Percentiles rank a stretch among this genome's conserved stretches.
These are phyloP conservation scores for Eilema depressum DNA, from an alignment of 2,888 invertebrate genomes.

Conservation along the genomic window DNA sequence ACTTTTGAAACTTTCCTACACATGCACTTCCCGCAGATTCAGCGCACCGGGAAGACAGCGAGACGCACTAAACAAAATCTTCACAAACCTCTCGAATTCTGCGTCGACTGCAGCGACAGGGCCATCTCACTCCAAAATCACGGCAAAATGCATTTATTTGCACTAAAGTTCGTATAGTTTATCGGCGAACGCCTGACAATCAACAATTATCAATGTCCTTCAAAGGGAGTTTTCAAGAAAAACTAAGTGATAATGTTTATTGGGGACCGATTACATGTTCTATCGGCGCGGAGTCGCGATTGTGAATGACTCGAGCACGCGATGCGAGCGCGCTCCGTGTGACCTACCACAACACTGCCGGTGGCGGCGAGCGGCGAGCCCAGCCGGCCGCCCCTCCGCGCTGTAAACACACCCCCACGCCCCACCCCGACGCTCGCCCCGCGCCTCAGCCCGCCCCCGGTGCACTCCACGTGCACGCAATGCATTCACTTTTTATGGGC, in stretches of 20 bases:
- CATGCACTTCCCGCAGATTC: slow-evolving; percentile 69
- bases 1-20: slow-evolving; percentile 80
- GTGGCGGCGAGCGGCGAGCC: slow-evolving; percentile 61
- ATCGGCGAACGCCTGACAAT: slow-evolving; percentile 38
- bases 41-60: slow-evolving; percentile 53
- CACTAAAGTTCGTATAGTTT: slow-evolving; percentile 65
- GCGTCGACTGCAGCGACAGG: slow-evolving; percentile 87
- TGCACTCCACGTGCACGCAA: slow-evolving; percentile 84
- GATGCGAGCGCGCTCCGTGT: slow-evolving; percentile 75
- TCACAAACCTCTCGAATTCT: slow-evolving; percentile 85
- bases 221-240: slow-evolving; percentile 29
- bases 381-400: slow-evolving; percentile 75
- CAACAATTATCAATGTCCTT: slow-evolving; percentile 35
- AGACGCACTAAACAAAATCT: slow-evolving; percentile 54
- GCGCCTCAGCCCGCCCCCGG: slow-evolving; percentile 54
- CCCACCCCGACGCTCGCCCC: slow-evolving; percentile 61
- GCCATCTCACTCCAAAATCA: slow-evolving; percentile 87
- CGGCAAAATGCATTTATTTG: slow-evolving; percentile 76
- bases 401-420: slow-evolving; percentile 83
- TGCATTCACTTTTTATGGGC: slow-evolving; percentile 84
- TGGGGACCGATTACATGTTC: slow-evolving; percentile 68
- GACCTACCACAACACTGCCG: slow-evolving; percentile 90
- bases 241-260: slow-evolving; percentile 42
- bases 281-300: slow-evolving; percentile 74
- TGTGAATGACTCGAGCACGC: slow-evolving; percentile 69